phyloP scores from a whole-genome alignment of 2,888 invertebrate species.

The Zygaena filipendulae region DNA sequence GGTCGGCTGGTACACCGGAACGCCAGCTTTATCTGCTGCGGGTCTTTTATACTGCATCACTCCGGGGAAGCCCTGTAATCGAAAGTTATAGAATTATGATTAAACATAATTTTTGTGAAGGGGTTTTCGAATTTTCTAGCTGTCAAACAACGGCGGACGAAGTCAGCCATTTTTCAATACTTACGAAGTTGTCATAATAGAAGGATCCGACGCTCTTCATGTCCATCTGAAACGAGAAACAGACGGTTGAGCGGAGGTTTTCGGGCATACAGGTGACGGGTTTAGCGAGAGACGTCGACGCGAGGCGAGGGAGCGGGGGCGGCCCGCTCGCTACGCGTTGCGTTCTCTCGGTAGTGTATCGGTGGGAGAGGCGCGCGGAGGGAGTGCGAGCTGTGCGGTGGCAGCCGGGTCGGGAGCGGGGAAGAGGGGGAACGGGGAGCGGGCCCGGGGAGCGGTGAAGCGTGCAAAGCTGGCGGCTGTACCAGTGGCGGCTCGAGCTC shows the following conservation, averaged over 20 bases:
- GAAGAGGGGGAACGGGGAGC: conserved; percentile 41
- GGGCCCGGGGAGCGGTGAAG: conserved; percentile 42
- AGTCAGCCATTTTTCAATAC: too few species aligned
- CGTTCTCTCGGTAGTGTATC: conserved; percentile 17
- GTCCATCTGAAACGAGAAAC: conserved; percentile 88
- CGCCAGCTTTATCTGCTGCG: conserved; percentile 95
- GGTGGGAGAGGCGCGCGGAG: conserved; percentile 34
- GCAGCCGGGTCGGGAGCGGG: conserved; percentile 29
- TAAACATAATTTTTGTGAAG: too few species aligned
- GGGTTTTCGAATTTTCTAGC: too few species aligned
- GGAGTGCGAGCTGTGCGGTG: conserved; percentile 31
- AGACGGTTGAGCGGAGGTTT: conserved; percentile 48
- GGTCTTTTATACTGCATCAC: conserved; percentile 97
- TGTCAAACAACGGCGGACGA: too few species aligned
- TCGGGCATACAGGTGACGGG: conserved; percentile 23
- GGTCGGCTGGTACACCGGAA: conserved; percentile 95
- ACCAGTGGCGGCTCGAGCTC: conserved; percentile 85
- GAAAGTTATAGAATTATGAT: conserved; percentile 12
- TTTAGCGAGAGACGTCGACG: conserved; percentile 10
- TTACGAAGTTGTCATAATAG: conserved; percentile 97
- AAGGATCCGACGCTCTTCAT: conserved; percentile 95
- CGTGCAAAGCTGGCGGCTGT: conserved; percentile 80
- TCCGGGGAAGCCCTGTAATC: conserved; percentile 88
- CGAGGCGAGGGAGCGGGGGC: conserved; percentile 19
- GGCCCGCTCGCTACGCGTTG: conserved; percentile 24